phyloP scores from a whole-genome alignment of 1,140 invertebrate species.

The Aphis craccivora region DNA sequence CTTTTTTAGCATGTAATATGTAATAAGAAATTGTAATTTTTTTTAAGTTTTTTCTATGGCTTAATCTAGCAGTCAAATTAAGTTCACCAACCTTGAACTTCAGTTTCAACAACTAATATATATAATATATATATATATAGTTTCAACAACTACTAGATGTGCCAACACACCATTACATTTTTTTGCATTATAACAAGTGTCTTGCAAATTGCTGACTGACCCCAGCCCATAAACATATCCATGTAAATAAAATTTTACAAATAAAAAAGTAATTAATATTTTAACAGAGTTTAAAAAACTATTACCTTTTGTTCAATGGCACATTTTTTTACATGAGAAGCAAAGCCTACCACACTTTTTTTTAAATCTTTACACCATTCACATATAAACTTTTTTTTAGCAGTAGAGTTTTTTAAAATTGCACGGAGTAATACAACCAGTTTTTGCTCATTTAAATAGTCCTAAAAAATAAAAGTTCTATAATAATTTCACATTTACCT shows the following conservation, averaged over 20 bases:
- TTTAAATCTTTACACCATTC: constrained; percentile 68
- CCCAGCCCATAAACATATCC: neutral
- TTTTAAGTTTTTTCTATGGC: too few relatives aligned
- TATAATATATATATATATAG: too few relatives aligned
- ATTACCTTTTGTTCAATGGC: constrained; percentile 68
- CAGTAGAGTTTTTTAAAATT: constrained; percentile 25
- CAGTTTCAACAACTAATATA: too few relatives aligned
- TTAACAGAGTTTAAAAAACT: neutral
- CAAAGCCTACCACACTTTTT: constrained; percentile 70
- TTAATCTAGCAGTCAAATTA: too few relatives aligned
- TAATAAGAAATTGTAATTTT: too few relatives aligned
- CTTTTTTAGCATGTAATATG: too few relatives aligned
- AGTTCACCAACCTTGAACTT: too few relatives aligned
- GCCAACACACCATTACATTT: neutral
- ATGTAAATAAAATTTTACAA: neutral
- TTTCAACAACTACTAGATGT: neutral
- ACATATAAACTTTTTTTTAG: constrained; percentile 64
- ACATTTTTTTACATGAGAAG: constrained; percentile 71
- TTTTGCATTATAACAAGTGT: neutral
- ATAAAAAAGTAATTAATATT: neutral
- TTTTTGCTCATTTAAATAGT: constrained; percentile 37
- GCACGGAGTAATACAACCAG: neutral
- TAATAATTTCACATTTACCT: neutral
- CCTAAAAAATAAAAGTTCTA: neutral
- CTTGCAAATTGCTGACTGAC: neutral